Base-by-base conservation (phyloP, 2,888 invertebrate species). In the Agrotis ipsilon region DNA sequence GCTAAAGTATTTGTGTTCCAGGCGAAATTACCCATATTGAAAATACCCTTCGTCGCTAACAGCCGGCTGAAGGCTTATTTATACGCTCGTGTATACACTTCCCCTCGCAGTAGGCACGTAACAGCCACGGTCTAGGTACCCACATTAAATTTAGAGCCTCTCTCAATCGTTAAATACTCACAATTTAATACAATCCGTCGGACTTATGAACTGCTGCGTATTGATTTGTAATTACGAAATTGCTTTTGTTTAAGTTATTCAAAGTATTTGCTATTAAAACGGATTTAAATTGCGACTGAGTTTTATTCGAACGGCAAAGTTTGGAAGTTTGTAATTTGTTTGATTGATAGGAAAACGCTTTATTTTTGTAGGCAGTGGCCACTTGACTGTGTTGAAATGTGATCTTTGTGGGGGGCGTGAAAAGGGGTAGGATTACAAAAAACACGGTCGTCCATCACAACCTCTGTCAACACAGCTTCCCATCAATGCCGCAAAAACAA, bases 11-110 rank as follows among this genome's bases (percentile, higher is more conserved):
- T 95, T 94, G 94, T 93, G 93, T 94, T 94, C 91, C 92, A 92
- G 88, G 92, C 93, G 90, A 96, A 95, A 96, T 96, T 95, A 95
- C 95, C 96, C 94, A 94, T 95, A 96, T 95, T 95, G 96, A 94
- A 95, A 95, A 94, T 95, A 94, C 95, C 94, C 94, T 93, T 93
- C 94, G 90, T 91, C 90, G 93, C 94, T 94, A 94, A 93, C 93
- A 93, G 92, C 91, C 90, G 89, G 86, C 92, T 92, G 91, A 93
- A 93, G 92, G 94, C 92, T 94, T 94, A 94, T 94, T 94, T 94
- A 93, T 93, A 92, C 89, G 86, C 87, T 87, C 91, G 90, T 89
- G 90, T 90, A 90, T 89, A 86, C 84, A 90, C 89, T 90, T 88
- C 85, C 84, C 85, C 81, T 78, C 81, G 81, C 80, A 83, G 84